Base-by-base conservation (phyloP, 1,140 invertebrate species). In the Himalopsyche phryganea region DNA sequence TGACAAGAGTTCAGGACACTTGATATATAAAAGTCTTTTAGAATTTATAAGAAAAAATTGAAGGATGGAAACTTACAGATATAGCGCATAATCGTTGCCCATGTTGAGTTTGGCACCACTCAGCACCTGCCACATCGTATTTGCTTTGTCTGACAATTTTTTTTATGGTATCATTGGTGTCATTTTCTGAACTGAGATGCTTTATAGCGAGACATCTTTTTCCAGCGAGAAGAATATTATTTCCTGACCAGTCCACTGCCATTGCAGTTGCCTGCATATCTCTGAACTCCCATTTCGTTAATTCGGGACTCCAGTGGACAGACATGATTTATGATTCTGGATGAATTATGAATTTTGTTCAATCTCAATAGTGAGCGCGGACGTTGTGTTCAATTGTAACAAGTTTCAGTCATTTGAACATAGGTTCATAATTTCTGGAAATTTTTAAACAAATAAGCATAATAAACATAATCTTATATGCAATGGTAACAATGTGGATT, bases 81-180 rank as follows among this genome's bases (percentile, higher is more conserved):
- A 96, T 88, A 28, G 92, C 92, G 79, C 93, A 94, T 10, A 90
- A 77, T 70, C 94, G 84, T 67, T 85, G 85, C 60, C 91, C 84
- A 32, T 84, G 79, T 41, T 84, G 73, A 41, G 86, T 88, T 9
- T 91, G 92, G 77, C 92, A 95, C 89, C 93, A 97, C 79, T 96
- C 92, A 0, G 92, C 90, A 45, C 88, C 88, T 6, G 89, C 89
- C 7, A 96, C 89, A 72, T 96, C 94, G 77, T 93, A 96, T 80
- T 97, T 97, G 66, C 91, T 94, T 65, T 94, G 90, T 41, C 92
- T 77, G 9, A 87, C 83, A 68, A 92, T 88, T 65, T 91, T 92
- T 51, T 85, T 84, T 0, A 94, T 73, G 5, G 84, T 81, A 36
- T 90, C 86, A 11, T 80, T 80, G 17, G 88, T 83, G 40, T 88